Evolutionary conservation across 2,888 invertebrate species (phyloP).

Genomic region (Sinopyrophorus schimmeli): DNA sequence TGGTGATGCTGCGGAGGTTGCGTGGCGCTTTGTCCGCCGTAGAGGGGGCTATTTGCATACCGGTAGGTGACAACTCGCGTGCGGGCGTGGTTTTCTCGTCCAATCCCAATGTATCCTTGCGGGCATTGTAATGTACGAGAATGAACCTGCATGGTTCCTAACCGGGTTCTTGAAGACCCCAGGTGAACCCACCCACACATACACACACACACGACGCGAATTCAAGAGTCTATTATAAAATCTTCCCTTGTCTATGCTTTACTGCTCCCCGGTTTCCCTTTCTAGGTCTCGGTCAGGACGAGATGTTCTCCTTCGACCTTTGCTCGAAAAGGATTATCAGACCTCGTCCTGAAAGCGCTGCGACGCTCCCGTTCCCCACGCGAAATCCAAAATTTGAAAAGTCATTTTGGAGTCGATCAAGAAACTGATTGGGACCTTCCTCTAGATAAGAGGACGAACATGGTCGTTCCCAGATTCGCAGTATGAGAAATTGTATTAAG

Average conservation of each 20-base stretch:
- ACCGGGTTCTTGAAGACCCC: constrained; percentile 43
- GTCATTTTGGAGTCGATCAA: no score
- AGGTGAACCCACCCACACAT: constrained; percentile 45
- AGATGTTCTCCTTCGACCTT: constrained; percentile 19
- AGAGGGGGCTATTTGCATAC: constrained; percentile 57
- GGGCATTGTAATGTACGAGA: constrained; percentile 49
- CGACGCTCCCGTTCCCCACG: no score
- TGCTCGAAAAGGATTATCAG: no score
- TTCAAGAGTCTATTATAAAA: constrained; percentile 25
- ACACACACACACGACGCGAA: constrained; percentile 23
- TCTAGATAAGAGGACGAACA: no score
- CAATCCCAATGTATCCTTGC: constrained; percentile 48
- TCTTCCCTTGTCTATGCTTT: constrained; percentile 26
- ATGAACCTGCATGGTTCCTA: constrained; percentile 54
- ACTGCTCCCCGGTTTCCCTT: constrained; percentile 25
- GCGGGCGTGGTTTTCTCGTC: constrained; percentile 50
- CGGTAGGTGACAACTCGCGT: constrained; percentile 58
- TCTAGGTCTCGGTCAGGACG: constrained; percentile 32
- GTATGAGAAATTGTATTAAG: no score
- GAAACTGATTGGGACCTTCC: no score
- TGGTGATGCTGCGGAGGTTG: constrained; percentile 28
- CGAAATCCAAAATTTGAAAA: no score
- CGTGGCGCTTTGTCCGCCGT: constrained; percentile 40
- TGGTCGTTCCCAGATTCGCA: no score
- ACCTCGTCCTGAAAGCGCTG: no score